phyloP scores from a whole-genome alignment of 1,140 invertebrate species.

The Asbolus verrucosus region DNA sequence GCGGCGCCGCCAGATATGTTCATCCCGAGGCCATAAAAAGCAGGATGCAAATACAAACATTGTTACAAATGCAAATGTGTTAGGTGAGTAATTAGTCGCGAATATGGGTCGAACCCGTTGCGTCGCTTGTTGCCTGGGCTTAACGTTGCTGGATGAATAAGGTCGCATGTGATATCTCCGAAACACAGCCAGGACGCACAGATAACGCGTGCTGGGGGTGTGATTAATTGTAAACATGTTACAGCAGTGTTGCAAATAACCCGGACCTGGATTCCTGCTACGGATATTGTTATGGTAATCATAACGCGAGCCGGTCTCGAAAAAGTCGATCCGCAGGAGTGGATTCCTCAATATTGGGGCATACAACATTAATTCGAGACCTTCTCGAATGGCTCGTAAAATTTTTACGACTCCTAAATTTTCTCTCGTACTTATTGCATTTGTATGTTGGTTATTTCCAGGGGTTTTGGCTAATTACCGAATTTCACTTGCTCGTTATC shows the following conservation, averaged over 20 bases:
- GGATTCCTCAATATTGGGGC: conserved; percentile 15
- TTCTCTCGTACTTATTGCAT: conserved; percentile 23
- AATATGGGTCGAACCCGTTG: conserved; percentile 21
- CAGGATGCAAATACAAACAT: conserved; percentile 44
- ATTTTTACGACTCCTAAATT: conserved; percentile 40
- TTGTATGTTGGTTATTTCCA: conserved; percentile 9
- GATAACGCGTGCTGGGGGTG: conserved; percentile 42
- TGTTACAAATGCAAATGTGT: conserved; percentile 44
- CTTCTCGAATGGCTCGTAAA: conserved; percentile 31
- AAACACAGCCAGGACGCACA: conserved; percentile 36
- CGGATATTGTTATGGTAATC: conserved; percentile 44
- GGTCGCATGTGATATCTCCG: conserved; percentile 46
- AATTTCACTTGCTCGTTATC: conserved; percentile 11
- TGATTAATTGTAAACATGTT: conserved; percentile 52
- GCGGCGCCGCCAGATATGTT: conserved; percentile 1
- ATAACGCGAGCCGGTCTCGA: conserved; percentile 10
- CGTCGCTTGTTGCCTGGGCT: conserved; percentile 19
- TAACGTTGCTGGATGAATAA: conserved; percentile 46
- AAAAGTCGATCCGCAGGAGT: neutral
- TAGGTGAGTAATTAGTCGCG: conserved; percentile 39
- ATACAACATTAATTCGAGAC: conserved; percentile 36
- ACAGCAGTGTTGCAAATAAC: conserved; percentile 38
- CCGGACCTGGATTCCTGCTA: conserved; percentile 14
- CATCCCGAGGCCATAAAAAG: conserved; percentile 1
- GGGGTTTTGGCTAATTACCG: conserved; percentile 22